Base-by-base conservation (phyloP, 1,140 invertebrate genomes). In the Sipha flava region DNA sequence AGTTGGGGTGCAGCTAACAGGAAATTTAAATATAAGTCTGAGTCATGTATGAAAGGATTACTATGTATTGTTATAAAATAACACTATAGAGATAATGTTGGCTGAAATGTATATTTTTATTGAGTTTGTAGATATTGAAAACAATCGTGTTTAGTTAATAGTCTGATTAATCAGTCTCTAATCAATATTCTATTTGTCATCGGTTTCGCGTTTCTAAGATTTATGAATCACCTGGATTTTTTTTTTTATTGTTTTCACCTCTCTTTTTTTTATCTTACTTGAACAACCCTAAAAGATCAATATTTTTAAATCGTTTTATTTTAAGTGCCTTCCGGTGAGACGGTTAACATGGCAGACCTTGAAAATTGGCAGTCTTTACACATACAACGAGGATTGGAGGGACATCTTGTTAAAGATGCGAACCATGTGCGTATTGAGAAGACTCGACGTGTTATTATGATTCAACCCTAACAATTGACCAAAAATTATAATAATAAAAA, bases 341-440 rank as follows among this genome's bases (percentile, higher is more conserved):
- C 29, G 31, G 16, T 26, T 29, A 21, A 52, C n/a, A 49, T 16
- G 18, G 3, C 66, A 45, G 26, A 26, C 31, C n/a, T 75, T 21
- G 31, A 75, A 37, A 21, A 49, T 54, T 52, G 29, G 72, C 47
- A 52, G 49, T 75, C 72, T 54, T 37, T 62, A 31, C 16, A 31
- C 49, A 54, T 18, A 34, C 21, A 34, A 29, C 31, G 21, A 7
- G 43, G 7, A n/a, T 7, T n/a, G 21, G 21, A 18, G 14, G 54
- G 49, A 75, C 70, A 73, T 29, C 52, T 77, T n/a, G 73, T 77
- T 77, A 77, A 40, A 9, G 52, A 77, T 77, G 73, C 73, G 1
- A 57, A 40, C 34, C 73, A 43, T 43, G 73, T 54, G 21, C 52
- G 16, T n/a, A 29, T 18, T 23, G 18, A 34, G 26, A 37, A 52